Base-by-base conservation (phyloP, 92 coral and sea anemone species). In the Meandrina meandrites region DNA sequence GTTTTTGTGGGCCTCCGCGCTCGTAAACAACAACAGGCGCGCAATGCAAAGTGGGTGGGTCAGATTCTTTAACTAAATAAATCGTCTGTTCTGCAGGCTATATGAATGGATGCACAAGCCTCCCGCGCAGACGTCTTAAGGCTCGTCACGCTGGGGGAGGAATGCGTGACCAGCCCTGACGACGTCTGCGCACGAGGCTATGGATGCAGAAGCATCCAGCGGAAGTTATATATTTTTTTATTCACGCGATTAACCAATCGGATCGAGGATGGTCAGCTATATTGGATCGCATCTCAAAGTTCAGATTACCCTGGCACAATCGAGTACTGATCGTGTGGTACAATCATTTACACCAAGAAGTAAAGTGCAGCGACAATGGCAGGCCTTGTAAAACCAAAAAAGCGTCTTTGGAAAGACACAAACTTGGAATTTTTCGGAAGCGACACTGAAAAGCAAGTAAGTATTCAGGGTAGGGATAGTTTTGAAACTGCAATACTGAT, bases 391-490 rank as follows among this genome's bases (percentile, higher is more conserved):
- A 96, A 96, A 87, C 88, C 95, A n/a, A 96, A 96, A 86, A 90
- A 94, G 68, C 90, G 84, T 35, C 88, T 92, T 36, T 89, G 95
- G 95, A 87, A 94, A 85, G 98, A 96, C 34, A 86, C 95, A 36
- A 96, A 96, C 86, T 72, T 96, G 84, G 98, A 91, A n/a, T 77
- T 89, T 69, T 92, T 96, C 79, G 98, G 98, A 19, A 86, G 95
- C 7, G 97, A 96, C 62, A 78, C 90, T 1, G 98, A 96, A 50
- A 93, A 73, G 87, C 72, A 94, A 86, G 98, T 93, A 89, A 88
- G 97, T 85, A 35, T 13, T 50, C 1, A 51, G 36, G 42, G 27
- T 13, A 30, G 17, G 27, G 21, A n/a, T n/a, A 32, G 16, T 57
- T 51, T 28, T 51, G 47, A 50, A 78, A 50, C 81, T 28, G 51